Evolutionary conservation across 2,888 invertebrate genomes (phyloP), one percentile per base, ranked within the genome.

Genomic region (Pristionchus maxplancki): DNA sequence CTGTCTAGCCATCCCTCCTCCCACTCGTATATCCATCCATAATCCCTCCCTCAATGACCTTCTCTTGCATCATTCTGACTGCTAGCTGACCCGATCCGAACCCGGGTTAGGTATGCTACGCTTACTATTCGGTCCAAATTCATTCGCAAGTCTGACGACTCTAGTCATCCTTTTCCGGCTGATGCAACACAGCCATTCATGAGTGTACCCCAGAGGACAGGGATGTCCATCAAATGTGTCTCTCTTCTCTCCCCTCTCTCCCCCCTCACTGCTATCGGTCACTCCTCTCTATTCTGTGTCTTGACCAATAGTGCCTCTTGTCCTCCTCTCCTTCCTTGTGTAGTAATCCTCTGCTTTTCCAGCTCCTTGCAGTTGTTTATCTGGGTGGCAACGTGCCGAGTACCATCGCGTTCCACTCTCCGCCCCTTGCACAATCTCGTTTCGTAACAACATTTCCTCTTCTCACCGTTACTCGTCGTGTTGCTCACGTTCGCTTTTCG

Each of bases 231-330:
- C 78, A 78, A 78, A 44, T 48, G 40, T 13, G n/a, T 78, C 78
- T 44, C 44, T n/a, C 31, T 44, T 5, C 37, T 17, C 8, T 40
- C 40, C 44, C 20, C 28, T 20, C 78, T 8, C 44, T 11, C 15
- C 24, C 17, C n/a, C 40, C n/a, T n/a, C n/a, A n/a, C n/a, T n/a
- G n/a, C n/a, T 48, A 78, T 78, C 78, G 78, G 78, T 78, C 78
- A 78, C 28, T 78, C 78, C 44, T 71, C 71, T 71, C 71, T 71
- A 34, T 71, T 34, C 31, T 37, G 37, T 71, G 37, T 24, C 71
- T 71, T 71, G 71, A 71, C 71, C 78, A 78, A 40, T 78, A 37
- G 37, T 71, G 31, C 40, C 71, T 74, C 37, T 37, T 40, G 34
- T 31, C 71, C 37, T 37, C 34, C 78, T 44, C 44, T 28, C 6